These are phyloP conservation scores for Hemicordylus capensis DNA, from an alignment of 2,113 vertebrate genomes.

Conservation along the genomic window DNA sequence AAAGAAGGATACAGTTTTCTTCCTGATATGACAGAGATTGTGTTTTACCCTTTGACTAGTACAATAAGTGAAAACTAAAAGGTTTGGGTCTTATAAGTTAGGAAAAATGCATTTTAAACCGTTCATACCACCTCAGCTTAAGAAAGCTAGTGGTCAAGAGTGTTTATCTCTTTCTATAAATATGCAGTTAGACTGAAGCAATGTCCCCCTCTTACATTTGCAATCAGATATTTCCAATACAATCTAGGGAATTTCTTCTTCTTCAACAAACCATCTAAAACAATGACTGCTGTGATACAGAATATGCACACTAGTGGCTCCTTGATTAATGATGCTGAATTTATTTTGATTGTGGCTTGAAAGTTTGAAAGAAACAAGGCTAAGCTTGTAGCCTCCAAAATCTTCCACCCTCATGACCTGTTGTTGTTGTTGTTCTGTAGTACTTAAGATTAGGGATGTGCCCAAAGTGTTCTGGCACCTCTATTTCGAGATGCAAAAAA, in stretches of 20 bases:
- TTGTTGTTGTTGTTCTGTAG: too few species aligned
- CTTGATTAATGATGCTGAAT: background rate
- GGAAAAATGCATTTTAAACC: background rate
- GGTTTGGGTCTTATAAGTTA: background rate
- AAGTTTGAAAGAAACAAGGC: background rate
- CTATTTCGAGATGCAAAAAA: too few species aligned
- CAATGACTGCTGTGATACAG: background rate
- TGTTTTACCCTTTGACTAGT: background rate
- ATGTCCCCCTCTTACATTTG: background rate
- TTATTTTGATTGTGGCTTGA: background rate
- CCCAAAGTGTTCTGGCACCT: too few species aligned
- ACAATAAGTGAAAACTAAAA: background rate
- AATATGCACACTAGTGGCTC: background rate
- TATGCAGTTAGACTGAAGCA: background rate
- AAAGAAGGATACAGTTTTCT: background rate
- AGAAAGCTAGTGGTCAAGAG: background rate
- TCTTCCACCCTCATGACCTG: too few species aligned
- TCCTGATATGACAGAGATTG: background rate
- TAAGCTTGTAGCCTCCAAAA: too few species aligned
- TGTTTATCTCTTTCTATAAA: background rate
- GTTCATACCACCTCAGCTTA: background rate
- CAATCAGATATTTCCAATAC: background rate
- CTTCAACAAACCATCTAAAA: background rate
- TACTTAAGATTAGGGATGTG: too few species aligned
- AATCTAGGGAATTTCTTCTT: background rate